Evolutionary conservation across 2,888 invertebrate species (phyloP), one percentile per base, ranked within the genome.

Genomic region (Pegoplata infirma): DNA sequence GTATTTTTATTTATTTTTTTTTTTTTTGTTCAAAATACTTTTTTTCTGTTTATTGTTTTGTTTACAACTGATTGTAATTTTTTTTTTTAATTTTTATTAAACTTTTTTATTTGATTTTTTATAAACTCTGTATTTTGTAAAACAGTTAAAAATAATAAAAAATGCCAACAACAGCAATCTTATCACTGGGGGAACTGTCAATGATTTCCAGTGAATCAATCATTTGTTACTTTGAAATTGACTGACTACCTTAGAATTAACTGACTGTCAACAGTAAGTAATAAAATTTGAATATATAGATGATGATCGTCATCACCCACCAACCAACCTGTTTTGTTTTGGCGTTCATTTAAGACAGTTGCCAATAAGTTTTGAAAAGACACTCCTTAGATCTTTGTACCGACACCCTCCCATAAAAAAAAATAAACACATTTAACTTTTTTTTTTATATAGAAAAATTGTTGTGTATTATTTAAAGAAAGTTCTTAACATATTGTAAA

Each of bases 351-450:
- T 58, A 46, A 32, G 58, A 53, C 73, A 58, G 58, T 78, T 64
- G 78, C 74, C 78, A 78, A 74, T 64, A 66, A 8, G 16, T 28
- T 46, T 46, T 55, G 49, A 58, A 51, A 51, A 79, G 79, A 40
- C 79, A 79, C 79, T 79, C 79, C 79, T 79, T 79, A 79, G 79
- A 79, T 79, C 79, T 75, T 75, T 79, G 63, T 58, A 75, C 79
- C 79, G 67, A 61, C 69, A 67, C 59, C 56, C 66, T 46, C 56
- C 58, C 58, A 56, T 56, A 63, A 59, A 68, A 66, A 47, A 51
- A 10, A 23, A 19, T 16, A 19, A 58, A 58, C 16, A 19, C 6
- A 69, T n/a, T n/a, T n/a, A 63, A 64, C 71, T 51, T 58, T n/a
- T n/a, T n/a, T n/a, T n/a, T n/a, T n/a, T n/a, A n/a, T n/a, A 64